Base-by-base conservation (phyloP, 2,113 vertebrate genomes). In the Lanius collurio region DNA sequence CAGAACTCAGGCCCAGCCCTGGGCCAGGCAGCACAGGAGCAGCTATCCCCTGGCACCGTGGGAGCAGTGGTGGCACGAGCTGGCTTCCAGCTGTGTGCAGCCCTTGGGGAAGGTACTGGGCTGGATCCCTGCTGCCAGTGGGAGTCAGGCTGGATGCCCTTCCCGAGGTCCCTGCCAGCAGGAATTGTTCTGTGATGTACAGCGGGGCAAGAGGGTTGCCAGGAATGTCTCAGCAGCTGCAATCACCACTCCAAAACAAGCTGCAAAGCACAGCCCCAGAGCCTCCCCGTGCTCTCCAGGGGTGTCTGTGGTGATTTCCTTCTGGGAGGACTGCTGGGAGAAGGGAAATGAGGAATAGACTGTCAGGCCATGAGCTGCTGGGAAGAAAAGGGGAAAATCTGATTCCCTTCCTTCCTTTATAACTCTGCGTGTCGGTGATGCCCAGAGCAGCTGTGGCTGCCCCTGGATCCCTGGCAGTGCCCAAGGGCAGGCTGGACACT, bases 261-360 rank as follows among this genome's bases (percentile, higher is more conserved):
- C 24, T 3, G 30, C 10, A 5, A 15, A 50, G 80, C 7, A 1
- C 2, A 24, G 47, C 22, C 39, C 44, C 64, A 12, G 22, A 10
- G 62, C 55, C 27, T 16, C 5, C 62, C 44, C 5, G 1, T 0
- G 9, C 46, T 7, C 11, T 1, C 0, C 0, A 50, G 56, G 31
- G 27, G 44, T 33, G 31, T 39, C 55, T 17, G 49, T 4, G 1
- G 5, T 3, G 1, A 6, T 10, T 19, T 12, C 24, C 17, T 27
- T 49, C 50, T 16, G 18, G 5, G 84, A 14, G 9, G 18, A 4
- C 33, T 30, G 35, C 52, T 5, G 24, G 49, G 23, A 56, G 60
- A 30, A 62, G 53, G 73, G 22, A 26, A 53, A 44, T 7, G 16
- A 37, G 30, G 44, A 75, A 13, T 3, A 18, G 55, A 7, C 22